Evolutionary conservation across 2,113 vertebrate species (phyloP), one percentile per base, ranked within the genome.

Genomic region (Tylochromis polylepis): DNA sequence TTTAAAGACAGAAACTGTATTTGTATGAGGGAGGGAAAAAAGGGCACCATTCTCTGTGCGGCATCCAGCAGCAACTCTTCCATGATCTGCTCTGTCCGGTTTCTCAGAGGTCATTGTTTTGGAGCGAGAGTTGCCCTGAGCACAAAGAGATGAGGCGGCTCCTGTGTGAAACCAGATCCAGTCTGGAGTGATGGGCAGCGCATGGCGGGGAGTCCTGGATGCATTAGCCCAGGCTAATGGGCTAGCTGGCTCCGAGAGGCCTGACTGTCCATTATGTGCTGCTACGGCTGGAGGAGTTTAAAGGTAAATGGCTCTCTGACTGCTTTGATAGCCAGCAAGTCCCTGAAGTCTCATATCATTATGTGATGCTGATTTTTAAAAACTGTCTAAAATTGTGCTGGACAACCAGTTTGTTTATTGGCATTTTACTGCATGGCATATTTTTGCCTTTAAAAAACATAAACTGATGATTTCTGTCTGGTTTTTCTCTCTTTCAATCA

Each of bases 201-300:
- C 70, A 87, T 90, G 89, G 88, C 49, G 3, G 60, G 79, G 88
- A 89, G 86, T 85, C 59, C 85, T 91, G 91, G 89, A 79, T 31
- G 87, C 94, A 95, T 93, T 93, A 94, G 89, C 84, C 49, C 81
- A 6, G 79, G 86, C 90, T 95, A 95, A 96, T 96, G 94, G 95
- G 86, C 70, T 87, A 90, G 90, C 94, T 95, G 95, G 95, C 94
- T 94, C 93, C 20, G 11, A 84, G 24, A 87, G 85, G 82, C 90
- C 87, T 16, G 83, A 75, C 89, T 92, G 93, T 95, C 89, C 91
- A 94, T 95, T 95, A 94, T 94, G 89, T 91, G 82, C 11, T 11
- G 91, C 87, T 67, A 79, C 6, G 79, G 87, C 65, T 90, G 81
- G 85, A 86, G 51, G 85, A 89, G 62, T 86, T 82, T 81, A 62